phyloP scores from a whole-genome alignment of 1,140 invertebrate genomes.

The Drosophila equinoxialis region DNA sequence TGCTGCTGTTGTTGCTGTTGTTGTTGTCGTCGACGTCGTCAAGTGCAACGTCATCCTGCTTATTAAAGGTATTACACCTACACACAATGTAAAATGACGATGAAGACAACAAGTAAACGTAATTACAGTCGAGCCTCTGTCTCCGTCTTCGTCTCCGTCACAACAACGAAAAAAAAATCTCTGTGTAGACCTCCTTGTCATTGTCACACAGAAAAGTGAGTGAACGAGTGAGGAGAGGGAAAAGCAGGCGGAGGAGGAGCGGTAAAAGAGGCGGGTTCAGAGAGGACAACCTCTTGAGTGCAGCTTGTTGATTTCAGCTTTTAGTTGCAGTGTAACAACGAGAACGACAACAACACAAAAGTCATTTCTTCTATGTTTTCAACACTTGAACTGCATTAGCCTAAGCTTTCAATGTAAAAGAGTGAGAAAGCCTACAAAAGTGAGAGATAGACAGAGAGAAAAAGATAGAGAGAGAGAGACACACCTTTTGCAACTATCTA shows the following conservation, averaged over 20 bases:
- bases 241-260: not conserved
- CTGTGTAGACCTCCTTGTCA: slow-evolving; percentile 72
- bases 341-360: slow-evolving; percentile 50
- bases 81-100: slow-evolving; percentile 49
- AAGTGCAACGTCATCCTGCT: slow-evolving; percentile 80
- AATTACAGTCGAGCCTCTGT: slow-evolving; percentile 60
- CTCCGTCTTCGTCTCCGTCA: slow-evolving; percentile 18
- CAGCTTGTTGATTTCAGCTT: slow-evolving; percentile 58
- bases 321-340: slow-evolving; percentile 21
- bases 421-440: not conserved
- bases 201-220: slow-evolving; percentile 61
- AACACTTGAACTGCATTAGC: slow-evolving; percentile 79
- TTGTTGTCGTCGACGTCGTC: slow-evolving; percentile 51
- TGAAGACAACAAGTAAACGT: slow-evolving; percentile 77
- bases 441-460: not conserved
- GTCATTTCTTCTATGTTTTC: slow-evolving; percentile 74
- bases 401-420: slow-evolving; percentile 60
- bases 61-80: slow-evolving; percentile 78
- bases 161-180: slow-evolving; percentile 2
- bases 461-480: not conserved
- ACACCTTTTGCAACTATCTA: slow-evolving; percentile 4
- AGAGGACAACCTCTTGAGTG: slow-evolving; percentile 50
- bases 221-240: slow-evolving; percentile 1
- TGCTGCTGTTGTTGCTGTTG: not conserved
- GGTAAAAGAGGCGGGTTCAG: not conserved